A percentile compares a stretch with the other conserved stretches of the same genome.
These are phyloP conservation scores for Sycophaga agraensis DNA, from an alignment of 1,140 invertebrate species.

Conservation along the genomic window DNA sequence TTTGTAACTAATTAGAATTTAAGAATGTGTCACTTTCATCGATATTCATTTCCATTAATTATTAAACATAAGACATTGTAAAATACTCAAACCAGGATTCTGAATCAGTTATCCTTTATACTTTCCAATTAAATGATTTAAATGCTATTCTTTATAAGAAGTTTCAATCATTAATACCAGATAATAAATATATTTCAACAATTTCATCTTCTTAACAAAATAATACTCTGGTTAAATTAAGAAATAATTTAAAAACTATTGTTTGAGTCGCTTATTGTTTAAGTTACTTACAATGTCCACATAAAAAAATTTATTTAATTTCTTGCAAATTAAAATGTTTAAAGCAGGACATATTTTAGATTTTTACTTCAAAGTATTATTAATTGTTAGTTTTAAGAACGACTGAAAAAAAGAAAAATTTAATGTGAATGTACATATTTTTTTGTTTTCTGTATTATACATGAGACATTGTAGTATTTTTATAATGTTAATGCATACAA, in stretches of 20 bases:
- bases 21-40: slow-evolving; percentile 13
- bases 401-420: neutral
- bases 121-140: slow-evolving; percentile 17
- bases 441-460: slow-evolving; percentile 16
- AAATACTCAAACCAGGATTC: slow-evolving; percentile 6
- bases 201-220: slow-evolving; percentile 25
- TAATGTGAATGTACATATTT: slow-evolving; percentile 27
- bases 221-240: too few species aligned
- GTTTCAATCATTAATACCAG: slow-evolving; percentile 3
- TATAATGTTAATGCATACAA: slow-evolving; percentile 38
- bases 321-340: too few species aligned
- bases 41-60: slow-evolving; percentile 19
- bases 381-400: slow-evolving; percentile 10
- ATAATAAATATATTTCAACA: slow-evolving; percentile 25
- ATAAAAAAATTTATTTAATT: too few species aligned
- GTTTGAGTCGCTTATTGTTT: too few species aligned
- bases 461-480: slow-evolving; percentile 41
- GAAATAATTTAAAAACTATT: too few species aligned
- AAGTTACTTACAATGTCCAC: too few species aligned
- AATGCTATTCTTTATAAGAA: slow-evolving; percentile 32
- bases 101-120: slow-evolving; percentile 17
- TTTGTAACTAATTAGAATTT: slow-evolving; percentile 14
- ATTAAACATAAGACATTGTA: slow-evolving; percentile 15
- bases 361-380: slow-evolving; percentile 19
- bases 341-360: slow-evolving; percentile 9